A percentile compares a stretch with the other conserved stretches of the same genome.
Conservation (phyloP, 2,888 invertebrate species). For the Parnassius glacialis region DNA sequence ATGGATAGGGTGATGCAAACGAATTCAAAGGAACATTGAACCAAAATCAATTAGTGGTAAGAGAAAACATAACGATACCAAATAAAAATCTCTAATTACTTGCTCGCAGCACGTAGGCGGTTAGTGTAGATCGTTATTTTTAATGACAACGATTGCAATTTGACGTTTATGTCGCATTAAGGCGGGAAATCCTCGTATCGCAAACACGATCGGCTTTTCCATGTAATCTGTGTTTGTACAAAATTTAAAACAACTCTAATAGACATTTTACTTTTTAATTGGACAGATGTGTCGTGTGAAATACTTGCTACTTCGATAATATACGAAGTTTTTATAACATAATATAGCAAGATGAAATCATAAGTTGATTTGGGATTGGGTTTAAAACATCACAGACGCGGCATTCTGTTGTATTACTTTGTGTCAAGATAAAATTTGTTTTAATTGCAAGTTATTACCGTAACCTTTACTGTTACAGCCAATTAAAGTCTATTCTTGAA, state of each 20-base stretch:
- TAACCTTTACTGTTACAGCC: too few relatives aligned
- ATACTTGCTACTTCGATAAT: too few relatives aligned
- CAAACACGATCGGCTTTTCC: slow-evolving; percentile 61
- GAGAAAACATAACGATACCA: slow-evolving; percentile 33
- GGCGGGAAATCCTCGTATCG: slow-evolving; percentile 58
- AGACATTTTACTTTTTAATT: too few relatives aligned
- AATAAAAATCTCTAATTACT: slow-evolving; percentile 60
- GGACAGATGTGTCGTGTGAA: too few relatives aligned
- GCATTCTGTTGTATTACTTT: slow-evolving; percentile 31
- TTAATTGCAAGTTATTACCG: too few relatives aligned
- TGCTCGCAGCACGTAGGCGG: slow-evolving; percentile 60
- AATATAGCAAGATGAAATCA: too few relatives aligned
- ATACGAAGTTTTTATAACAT: too few relatives aligned
- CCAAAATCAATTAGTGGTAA: slow-evolving; percentile 21
- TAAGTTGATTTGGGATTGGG: background rate
- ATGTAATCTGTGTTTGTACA: slow-evolving; percentile 56
- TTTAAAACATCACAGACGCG: slow-evolving; percentile 5
- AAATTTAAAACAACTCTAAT: slow-evolving; percentile 32
- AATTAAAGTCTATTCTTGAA: too few relatives aligned
- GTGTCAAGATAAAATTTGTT: too few relatives aligned
- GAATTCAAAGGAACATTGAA: background rate
- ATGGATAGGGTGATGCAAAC: too few relatives aligned
- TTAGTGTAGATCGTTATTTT: slow-evolving; percentile 68
- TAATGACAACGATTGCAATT: slow-evolving; percentile 70
- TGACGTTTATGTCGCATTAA: slow-evolving; percentile 73